These are phyloP conservation scores for Mycetomoellerius zeteki DNA, from an alignment of 1,140 invertebrate genomes.

Conservation along the genomic window DNA sequence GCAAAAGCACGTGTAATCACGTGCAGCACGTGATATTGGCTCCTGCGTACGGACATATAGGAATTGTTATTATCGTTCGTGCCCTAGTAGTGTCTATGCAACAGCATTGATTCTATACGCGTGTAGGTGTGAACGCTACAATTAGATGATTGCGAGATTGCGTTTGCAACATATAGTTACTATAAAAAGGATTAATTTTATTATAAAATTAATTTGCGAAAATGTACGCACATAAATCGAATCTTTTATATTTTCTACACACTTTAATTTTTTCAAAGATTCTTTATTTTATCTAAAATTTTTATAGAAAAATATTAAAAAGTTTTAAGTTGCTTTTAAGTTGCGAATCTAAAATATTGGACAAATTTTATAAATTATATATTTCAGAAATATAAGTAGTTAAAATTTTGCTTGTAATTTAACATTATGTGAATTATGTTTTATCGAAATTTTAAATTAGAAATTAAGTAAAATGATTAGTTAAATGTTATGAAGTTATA, in stretches of 20 bases:
- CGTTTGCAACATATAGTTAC: neutral
- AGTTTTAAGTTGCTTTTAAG: neutral
- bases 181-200: neutral
- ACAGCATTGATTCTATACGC: constrained; percentile 35
- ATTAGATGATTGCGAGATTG: constrained; percentile 30
- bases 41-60: constrained; percentile 56
- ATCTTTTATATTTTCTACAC: neutral
- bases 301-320: neutral
- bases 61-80: constrained; percentile 77
- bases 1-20: constrained; percentile 78
- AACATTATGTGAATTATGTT: neutral
- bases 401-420: neutral
- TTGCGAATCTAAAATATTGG: neutral
- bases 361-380: constrained; percentile 17
- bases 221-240: neutral
- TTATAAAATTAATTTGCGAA: constrained; percentile 1
- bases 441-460: neutral
- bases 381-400: neutral
- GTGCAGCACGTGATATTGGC: constrained; percentile 81
- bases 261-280: neutral
- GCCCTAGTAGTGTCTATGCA: neutral
- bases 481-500: neutral
- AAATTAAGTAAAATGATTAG: neutral
- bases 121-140: constrained; percentile 45
- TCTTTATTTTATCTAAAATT: neutral